Conservation (phyloP, 53 echinoderm and acorn worm genomes). For the Glandiceps talaboti region DNA sequence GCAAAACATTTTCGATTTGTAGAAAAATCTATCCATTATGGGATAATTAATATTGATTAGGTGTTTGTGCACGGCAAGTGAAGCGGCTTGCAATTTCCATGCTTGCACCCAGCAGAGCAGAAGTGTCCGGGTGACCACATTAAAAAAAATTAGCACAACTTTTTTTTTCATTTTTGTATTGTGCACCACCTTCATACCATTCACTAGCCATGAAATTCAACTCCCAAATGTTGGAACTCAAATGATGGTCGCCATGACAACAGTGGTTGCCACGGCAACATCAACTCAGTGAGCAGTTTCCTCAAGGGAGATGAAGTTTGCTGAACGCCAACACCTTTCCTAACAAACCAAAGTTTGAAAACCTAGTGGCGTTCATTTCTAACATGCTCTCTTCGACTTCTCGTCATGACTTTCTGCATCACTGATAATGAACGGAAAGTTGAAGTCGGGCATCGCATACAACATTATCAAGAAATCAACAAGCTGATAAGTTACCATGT, state of each 20-base stretch:
- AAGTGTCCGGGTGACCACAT: background rate
- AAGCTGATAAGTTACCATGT: background rate
- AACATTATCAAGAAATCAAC: background rate
- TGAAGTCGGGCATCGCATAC: background rate
- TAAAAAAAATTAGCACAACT: background rate
- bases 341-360: too few relatives aligned
- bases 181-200: background rate
- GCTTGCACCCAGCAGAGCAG: background rate
- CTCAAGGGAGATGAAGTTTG: background rate
- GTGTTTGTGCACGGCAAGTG: background rate
- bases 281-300: background rate
- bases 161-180: background rate
- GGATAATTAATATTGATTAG: background rate
- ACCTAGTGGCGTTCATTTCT: too few relatives aligned
- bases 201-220: background rate
- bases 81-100: background rate
- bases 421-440: background rate
- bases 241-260: background rate
- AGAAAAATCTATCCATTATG: background rate
- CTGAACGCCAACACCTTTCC: background rate
- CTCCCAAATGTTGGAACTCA: background rate
- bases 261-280: background rate
- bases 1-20: background rate
- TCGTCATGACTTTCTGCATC: background rate
- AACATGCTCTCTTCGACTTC: too few relatives aligned